Base-by-base conservation (phyloP, 1,140 invertebrate species). In the Drosophila oshimai region DNA sequence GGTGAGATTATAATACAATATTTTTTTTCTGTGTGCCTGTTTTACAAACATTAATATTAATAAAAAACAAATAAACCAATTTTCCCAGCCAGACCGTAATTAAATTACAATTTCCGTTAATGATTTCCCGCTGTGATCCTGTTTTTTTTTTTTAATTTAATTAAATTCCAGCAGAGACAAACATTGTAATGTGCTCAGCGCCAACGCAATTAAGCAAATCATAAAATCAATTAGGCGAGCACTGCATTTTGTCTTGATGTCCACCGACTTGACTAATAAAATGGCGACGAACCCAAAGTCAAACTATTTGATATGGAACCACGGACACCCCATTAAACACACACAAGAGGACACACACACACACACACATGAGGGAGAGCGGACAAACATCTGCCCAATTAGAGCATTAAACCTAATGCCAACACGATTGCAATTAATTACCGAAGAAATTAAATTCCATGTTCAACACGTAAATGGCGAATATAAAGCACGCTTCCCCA, bases 361-460 rank as follows among this genome's bases (percentile, higher is more conserved):
- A 53, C 42, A 26, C 33, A 39, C 13, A 29, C 42, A 49, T 34
- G 42, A 58, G 22, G 34, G 4, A 24, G 29, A 54, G 29, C 12
- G 54, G 54, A 34, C 53, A 36, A 36, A 58, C 65, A 78, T 78
- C 68, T 74, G 58, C 53, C 61, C 76, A 80, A 86, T 86, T 87
- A 87, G 72, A 76, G 64, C 81, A 87, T 87, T 87, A 87, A 87
- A 81, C 73, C 62, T 87, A 87, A 87, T 87, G 72, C 81, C 81
- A 87, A 87, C 81, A 87, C 81, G 81, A 87, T 87, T 87, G 81
- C 81, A 87, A 87, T 87, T 87, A 87, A 87, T 87, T 87, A 87
- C 81, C 81, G 65, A 87, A 77, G 81, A 87, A 87, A 87, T 87
- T 87, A 87, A 87, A 87, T 87, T 87, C 73, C 73, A 87, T 81